Evolutionary conservation across 2,113 vertebrate species (phyloP), one percentile per base, ranked within the genome.

Genomic region (Shinisaurus crocodilurus): DNA sequence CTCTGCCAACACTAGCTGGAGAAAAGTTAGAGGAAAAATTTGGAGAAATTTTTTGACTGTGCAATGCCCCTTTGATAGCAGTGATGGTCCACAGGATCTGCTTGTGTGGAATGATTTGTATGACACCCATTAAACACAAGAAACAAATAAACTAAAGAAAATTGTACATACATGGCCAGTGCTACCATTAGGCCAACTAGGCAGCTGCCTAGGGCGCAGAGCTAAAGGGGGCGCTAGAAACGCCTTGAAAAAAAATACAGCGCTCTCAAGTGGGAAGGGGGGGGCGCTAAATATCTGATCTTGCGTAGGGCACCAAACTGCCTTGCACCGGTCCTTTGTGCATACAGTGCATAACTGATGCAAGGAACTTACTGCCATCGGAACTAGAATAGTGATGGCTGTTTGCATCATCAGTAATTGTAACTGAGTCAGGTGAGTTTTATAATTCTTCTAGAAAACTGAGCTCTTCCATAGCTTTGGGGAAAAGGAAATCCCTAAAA

Each of bases 101-200:
- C 50, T 89, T 40, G 0, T 29, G 60, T 27, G 34, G 50, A 90
- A 40, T 32, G 85, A 2, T 60, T 0, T 27, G 69, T 63, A 86
- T 87, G 79, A 83, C 0, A 0, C 0, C n/a, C 65, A 27, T 74
- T 90, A 88, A 45, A 3, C 5, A 29, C n/a, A 48, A 88, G 60
- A 63, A 79, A 67, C 32, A 67, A 77, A 77, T 13, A 79, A 79
- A 63, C 9, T 43, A 79, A 43, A 75, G 37, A 54, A 87, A 79
- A 87, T n/a, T n/a, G n/a, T n/a, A n/a, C n/a, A n/a, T n/a, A n/a
- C n/a, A n/a, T n/a, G n/a, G n/a, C n/a, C n/a, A n/a, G n/a, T n/a
- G n/a, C n/a, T n/a, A n/a, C n/a, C n/a, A n/a, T n/a, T n/a, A n/a
- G n/a, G n/a, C n/a, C n/a, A n/a, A n/a, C n/a, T n/a, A n/a, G n/a